Percentiles rank a stretch among this genome's conserved stretches.
Conservation (phyloP, 2,888 invertebrate genomes). For the Aphidoletes aphidimyza region DNA sequence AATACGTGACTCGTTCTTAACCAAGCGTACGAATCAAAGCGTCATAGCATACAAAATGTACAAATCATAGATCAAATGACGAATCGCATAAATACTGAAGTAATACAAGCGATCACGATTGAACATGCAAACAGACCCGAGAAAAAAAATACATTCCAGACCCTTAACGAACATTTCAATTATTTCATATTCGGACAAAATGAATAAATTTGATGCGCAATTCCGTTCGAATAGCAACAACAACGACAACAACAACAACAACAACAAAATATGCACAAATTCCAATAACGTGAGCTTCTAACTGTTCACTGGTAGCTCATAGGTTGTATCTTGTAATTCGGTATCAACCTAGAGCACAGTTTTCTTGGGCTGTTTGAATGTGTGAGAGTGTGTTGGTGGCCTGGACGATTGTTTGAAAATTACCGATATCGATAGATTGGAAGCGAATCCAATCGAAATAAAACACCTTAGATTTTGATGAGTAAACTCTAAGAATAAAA, state of each 20-base stretch:
- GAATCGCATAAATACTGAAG: no score
- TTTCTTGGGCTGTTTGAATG: no score
- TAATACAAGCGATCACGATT: background rate
- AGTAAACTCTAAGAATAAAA: background rate
- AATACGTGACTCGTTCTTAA: conserved; percentile 1
- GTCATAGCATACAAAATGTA: no score
- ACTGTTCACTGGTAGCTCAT: no score
- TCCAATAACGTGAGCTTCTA: background rate
- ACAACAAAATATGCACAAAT: background rate
- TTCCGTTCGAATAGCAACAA: background rate
- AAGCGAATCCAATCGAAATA: background rate
- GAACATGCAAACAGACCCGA: background rate
- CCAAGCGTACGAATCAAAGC: background rate
- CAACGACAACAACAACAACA: no score
- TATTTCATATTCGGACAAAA: background rate
- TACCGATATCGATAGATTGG: background rate
- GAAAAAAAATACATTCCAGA: no score
- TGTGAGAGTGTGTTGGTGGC: background rate
- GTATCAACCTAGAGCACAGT: no score
- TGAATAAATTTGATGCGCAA: background rate
- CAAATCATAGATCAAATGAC: no score
- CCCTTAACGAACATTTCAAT: no score
- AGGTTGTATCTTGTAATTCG: no score
- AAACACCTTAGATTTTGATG: no score
- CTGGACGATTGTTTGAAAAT: background rate